These are phyloP conservation scores for Mythimna ferrago DNA, from an alignment of 2,888 invertebrate species.

Conservation along the genomic window DNA sequence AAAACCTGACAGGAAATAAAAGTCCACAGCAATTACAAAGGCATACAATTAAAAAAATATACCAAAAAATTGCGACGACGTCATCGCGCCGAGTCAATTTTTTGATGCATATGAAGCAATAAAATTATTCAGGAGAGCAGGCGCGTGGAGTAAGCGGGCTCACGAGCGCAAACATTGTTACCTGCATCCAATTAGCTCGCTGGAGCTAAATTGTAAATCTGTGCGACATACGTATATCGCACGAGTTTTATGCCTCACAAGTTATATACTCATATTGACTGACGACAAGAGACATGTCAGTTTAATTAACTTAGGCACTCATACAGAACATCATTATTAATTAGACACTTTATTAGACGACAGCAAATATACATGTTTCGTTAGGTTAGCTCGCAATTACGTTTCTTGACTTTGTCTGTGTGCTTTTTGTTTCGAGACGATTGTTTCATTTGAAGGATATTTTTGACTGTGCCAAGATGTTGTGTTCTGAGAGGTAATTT, in stretches of 20 bases:
- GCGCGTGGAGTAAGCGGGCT: constrained; percentile 60
- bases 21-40: constrained; percentile 15
- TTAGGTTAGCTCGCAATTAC: constrained; percentile 33
- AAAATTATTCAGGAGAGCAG: constrained; percentile 67
- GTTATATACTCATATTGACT: constrained; percentile 40
- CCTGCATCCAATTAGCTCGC: constrained; percentile 81
- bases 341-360: constrained; percentile 47
- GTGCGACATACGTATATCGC: constrained; percentile 60
- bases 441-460: constrained; percentile 2
- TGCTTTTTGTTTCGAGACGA: constrained; percentile 20
- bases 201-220: constrained; percentile 78
- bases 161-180: constrained; percentile 77
- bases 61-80: constrained; percentile 24
- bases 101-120: constrained; percentile 71
- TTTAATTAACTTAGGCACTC: constrained; percentile 49
- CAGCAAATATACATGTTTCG: constrained; percentile 47
- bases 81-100: constrained; percentile 46
- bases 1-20: constrained; percentile 11
- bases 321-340: constrained; percentile 51
- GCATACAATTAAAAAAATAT: constrained; percentile 37
- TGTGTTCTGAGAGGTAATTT: constrained; percentile 1
- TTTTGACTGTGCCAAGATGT: neutral
- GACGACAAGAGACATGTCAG: constrained; percentile 31
- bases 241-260: constrained; percentile 45
- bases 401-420: constrained; percentile 26